phyloP scores from a whole-genome alignment of 2,888 invertebrate genomes.

The Gasteruption jaculator region DNA sequence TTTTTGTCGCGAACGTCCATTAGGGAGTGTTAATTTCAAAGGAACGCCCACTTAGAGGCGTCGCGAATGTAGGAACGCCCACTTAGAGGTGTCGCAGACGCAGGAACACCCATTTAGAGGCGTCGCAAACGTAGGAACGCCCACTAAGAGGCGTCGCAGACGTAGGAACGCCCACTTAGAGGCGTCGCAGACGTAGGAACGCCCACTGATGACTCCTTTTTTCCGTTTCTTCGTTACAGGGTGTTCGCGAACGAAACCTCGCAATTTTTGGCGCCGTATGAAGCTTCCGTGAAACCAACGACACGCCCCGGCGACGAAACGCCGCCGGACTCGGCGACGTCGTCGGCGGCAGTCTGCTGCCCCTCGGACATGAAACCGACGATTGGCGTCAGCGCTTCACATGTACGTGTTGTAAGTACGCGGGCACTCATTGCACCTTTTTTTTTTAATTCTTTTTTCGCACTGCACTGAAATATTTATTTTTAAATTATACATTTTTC shows the following conservation, averaged over 20 bases:
- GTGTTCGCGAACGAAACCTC: constrained; percentile 70
- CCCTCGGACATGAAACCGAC: constrained; percentile 38
- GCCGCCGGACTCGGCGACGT: constrained; percentile 50
- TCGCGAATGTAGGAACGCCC: too few relatives aligned
- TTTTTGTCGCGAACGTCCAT: too few relatives aligned
- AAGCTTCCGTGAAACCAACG: constrained; percentile 62
- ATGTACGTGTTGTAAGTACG: constrained; percentile 52
- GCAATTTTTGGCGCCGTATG: constrained; percentile 70
- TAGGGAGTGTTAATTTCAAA: too few relatives aligned
- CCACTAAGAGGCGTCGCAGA: too few relatives aligned
- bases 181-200: not conserved
- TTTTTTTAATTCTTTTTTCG: constrained; percentile 27
- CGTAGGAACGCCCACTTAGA: too few relatives aligned
- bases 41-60: too few relatives aligned
- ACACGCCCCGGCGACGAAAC: constrained; percentile 46
- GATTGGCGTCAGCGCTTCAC: constrained; percentile 50
- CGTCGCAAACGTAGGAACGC: too few relatives aligned
- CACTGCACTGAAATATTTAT: constrained; percentile 28
- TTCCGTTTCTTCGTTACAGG: constrained; percentile 53
- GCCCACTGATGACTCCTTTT: too few relatives aligned
- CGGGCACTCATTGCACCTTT: constrained; percentile 37
- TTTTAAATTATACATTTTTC: not conserved
- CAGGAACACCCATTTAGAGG: too few relatives aligned
- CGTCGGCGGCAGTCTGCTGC: too few relatives aligned
- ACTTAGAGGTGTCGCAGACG: too few relatives aligned